Evolutionary conservation across 2,888 invertebrate genomes (phyloP), one percentile per base, ranked within the genome.

Genomic region (Drosophila pseudotakahashii): DNA sequence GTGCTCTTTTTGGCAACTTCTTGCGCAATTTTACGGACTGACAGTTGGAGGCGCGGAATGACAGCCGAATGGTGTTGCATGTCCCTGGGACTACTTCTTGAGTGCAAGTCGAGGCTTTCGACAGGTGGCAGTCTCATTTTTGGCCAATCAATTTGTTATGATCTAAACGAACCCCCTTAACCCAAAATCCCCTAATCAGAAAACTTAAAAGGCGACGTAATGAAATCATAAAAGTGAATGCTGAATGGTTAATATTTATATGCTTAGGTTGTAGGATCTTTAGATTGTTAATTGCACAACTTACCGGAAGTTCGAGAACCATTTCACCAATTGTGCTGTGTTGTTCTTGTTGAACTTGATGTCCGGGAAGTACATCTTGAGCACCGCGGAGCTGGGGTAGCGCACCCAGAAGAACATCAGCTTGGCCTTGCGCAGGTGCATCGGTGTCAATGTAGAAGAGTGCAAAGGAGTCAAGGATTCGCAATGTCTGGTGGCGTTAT

Each of bases 371-470:
- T 98, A 99, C 96, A 98, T 98, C 94, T 99, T 99, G 93, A 99
- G 96, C 87, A 99, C 97, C 90, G 98, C 97, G 75, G 99, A 99
- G 93, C 98, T 98, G 73, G 99, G 99, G 93, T 99, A 99, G 90
- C 99, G 95, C 89, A 98, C 98, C 97, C 98, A 99, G 96, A 99
- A 99, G 96, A 99, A 99, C 99, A 99, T 99, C 94, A 99, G 95
- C 94, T 99, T 99, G 81, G 99, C 99, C 93, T 99, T 99, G 92
- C 99, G 95, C 91, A 99, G 96, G 94, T 99, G 99, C 98, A 99
- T 98, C 92, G 99, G 99, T 89, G 99, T 99, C 94, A 99, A 94
- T 90, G 98, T 99, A 92, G 97, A 97, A 94, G 97, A 97, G 96
- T 97, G 94, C 95, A 96, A 93, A 91, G 96, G 94, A 95, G 96